Conservation (phyloP, 2,113 vertebrate species). For the Mola mola region DNA sequence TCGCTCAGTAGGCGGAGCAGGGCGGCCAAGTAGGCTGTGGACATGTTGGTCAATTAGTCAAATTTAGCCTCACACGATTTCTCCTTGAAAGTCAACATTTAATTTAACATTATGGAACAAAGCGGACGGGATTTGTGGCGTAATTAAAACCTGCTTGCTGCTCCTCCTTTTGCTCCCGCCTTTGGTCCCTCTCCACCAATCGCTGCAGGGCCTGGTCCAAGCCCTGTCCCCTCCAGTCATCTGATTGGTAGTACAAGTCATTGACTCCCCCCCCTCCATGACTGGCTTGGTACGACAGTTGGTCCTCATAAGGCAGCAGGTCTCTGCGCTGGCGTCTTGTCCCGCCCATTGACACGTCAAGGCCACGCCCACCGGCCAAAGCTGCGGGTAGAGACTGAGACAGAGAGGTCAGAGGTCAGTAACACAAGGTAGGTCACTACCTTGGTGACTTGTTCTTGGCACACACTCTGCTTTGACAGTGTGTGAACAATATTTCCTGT, state of each 20-base stretch:
- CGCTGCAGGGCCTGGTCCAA: slow-evolving; percentile 81
- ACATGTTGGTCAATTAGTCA: no score
- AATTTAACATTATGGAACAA: no score
- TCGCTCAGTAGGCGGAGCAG: slow-evolving; percentile 80
- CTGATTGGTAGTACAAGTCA: slow-evolving; percentile 73
- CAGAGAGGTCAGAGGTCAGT: slow-evolving; percentile 1
- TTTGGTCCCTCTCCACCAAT: slow-evolving; percentile 81
- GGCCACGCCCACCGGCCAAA: slow-evolving; percentile 45
- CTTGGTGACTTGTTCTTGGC: no score
- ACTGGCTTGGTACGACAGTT: slow-evolving; percentile 71
- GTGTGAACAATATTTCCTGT: no score
- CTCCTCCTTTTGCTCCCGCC: slow-evolving; percentile 70
- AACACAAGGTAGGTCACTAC: background rate
- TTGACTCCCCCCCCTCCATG: slow-evolving; percentile 53
- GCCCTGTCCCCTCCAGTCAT: slow-evolving; percentile 70
- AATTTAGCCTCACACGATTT: no score
- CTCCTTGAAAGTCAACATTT: no score
- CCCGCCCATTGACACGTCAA: slow-evolving; percentile 46
- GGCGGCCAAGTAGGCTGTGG: slow-evolving; percentile 73
- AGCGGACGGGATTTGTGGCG: background rate
- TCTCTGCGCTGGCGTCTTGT: slow-evolving; percentile 74
- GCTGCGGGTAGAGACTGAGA: slow-evolving; percentile 70
- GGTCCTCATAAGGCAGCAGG: slow-evolving; percentile 75
- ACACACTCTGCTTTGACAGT: no score
- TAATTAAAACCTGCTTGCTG: slow-evolving; percentile 50